A percentile compares a stretch with the other conserved stretches of the same genome.
Evolutionary conservation across 2,888 invertebrate genomes (phyloP).

Genomic region (Steinernema carpocapsae): DNA sequence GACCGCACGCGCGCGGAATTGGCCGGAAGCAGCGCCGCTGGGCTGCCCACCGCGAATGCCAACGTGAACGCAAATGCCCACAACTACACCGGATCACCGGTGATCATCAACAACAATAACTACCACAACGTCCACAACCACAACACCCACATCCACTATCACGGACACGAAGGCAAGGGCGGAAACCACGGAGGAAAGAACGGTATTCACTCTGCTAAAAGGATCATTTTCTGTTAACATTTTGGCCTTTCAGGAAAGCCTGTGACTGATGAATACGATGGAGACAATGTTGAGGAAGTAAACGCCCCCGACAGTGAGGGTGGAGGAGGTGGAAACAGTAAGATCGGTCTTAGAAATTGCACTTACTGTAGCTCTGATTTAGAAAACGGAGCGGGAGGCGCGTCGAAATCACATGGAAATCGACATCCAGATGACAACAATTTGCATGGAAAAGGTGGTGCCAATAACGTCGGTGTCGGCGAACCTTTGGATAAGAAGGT

Average conservation of each 20-base stretch:
- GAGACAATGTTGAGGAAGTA: not conserved
- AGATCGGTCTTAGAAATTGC: no score
- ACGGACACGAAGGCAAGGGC: conserved; percentile 10
- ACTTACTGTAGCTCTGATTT: no score
- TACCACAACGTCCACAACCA: conserved; percentile 24
- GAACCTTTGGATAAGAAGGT: not conserved
- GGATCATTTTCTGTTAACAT: not conserved
- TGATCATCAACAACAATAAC: conserved; percentile 31
- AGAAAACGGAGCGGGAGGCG: no score
- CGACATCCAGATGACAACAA: not conserved
- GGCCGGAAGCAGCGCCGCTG: not conserved
- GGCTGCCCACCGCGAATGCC: not conserved
- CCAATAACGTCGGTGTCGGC: not conserved
- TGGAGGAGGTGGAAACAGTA: not conserved
- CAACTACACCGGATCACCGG: conserved; percentile 3
- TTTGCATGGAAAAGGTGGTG: not conserved
- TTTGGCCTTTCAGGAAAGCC: not conserved
- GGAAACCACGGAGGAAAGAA: not conserved
- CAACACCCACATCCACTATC: conserved; percentile 31
- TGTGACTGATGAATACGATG: not conserved
- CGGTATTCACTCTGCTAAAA: not conserved
- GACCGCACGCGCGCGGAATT: not conserved
- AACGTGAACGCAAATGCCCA: not conserved
- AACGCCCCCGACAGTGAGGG: not conserved
- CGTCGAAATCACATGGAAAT: no score